phyloP scores from a whole-genome alignment of 2,113 vertebrate species.

The Haemorhous mexicanus region DNA sequence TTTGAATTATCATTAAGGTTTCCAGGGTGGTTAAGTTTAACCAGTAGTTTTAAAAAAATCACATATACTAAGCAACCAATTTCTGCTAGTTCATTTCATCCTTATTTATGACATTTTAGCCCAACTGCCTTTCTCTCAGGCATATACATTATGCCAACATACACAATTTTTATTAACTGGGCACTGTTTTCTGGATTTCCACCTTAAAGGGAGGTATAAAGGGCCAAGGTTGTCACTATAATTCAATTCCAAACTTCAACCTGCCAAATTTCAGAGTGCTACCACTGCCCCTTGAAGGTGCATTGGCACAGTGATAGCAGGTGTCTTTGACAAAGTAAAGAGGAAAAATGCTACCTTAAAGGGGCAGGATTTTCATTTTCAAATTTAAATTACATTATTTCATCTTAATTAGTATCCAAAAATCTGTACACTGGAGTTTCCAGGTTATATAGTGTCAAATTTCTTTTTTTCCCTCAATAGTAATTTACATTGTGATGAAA shows the following conservation, averaged over 20 bases:
- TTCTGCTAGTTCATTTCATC: neutral
- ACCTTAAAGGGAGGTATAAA: neutral
- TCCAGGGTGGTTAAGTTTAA: neutral
- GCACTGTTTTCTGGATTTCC: neutral
- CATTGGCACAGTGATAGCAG: neutral
- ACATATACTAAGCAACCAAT: neutral
- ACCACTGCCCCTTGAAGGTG: neutral
- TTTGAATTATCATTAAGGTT: neutral
- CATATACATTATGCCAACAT: neutral
- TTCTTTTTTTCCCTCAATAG: neutral
- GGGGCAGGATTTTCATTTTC: neutral
- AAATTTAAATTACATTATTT: neutral
- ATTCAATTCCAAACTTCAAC: neutral
- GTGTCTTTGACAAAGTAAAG: neutral
- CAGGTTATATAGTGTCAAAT: neutral
- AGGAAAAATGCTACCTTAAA: neutral
- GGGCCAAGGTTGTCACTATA: neutral
- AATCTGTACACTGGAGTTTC: neutral
- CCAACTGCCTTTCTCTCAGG: neutral
- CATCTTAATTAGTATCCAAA: neutral
- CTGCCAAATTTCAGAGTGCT: neutral
- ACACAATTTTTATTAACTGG: neutral
- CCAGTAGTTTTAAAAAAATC: neutral
- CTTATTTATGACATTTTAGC: neutral
- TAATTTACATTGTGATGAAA: neutral